Evolutionary conservation across 1,140 invertebrate species (phyloP).

Genomic region (Leptopilina clavipes): DNA sequence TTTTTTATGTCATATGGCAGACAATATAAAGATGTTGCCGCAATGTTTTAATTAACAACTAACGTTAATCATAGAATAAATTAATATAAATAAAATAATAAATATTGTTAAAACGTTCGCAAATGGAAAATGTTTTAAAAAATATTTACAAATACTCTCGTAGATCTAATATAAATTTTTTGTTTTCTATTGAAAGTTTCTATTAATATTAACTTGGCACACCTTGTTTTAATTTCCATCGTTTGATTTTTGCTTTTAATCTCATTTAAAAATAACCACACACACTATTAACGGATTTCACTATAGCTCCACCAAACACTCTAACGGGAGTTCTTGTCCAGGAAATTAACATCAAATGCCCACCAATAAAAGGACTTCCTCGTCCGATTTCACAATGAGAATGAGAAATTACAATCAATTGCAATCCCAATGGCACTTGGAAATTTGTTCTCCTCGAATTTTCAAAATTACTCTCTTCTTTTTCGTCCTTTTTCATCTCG

Average conservation of each 20-base stretch:
- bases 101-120: too few species aligned
- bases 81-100: too few species aligned
- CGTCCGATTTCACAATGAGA: slow-evolving; percentile 71
- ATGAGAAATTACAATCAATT: slow-evolving; percentile 72
- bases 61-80: too few species aligned
- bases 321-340: slow-evolving; percentile 76
- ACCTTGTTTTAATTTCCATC: background rate
- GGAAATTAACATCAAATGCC: slow-evolving; percentile 71
- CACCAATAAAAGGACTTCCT: slow-evolving; percentile 73
- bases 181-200: too few species aligned
- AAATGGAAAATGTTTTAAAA: too few species aligned
- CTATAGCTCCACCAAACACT: slow-evolving; percentile 77
- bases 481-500: slow-evolving; percentile 3
- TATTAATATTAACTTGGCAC: background rate
- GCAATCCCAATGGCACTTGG: slow-evolving; percentile 67
- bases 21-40: too few species aligned
- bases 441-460: background rate
- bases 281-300: slow-evolving; percentile 72
- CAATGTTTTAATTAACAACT: too few species aligned
- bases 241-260: slow-evolving; percentile 24
- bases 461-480: slow-evolving; percentile 15
- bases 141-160: too few species aligned
- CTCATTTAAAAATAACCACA: slow-evolving; percentile 73
- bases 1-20: too few species aligned
- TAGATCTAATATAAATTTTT: too few species aligned